These are phyloP conservation scores for Perca fluviatilis DNA, from an alignment of 2,113 vertebrate species.

Conservation along the genomic window DNA sequence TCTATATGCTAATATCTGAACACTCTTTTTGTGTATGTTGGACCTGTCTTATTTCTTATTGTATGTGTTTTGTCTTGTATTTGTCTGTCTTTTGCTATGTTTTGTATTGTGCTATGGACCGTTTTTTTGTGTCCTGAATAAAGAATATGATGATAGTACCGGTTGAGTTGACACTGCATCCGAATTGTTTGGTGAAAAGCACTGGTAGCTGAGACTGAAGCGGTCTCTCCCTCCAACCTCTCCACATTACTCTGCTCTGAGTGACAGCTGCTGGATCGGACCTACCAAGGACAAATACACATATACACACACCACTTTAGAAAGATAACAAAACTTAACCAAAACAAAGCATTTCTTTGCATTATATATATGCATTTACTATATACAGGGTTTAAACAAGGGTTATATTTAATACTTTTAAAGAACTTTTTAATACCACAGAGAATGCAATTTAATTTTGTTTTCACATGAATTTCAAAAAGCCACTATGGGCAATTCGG, in stretches of 20 bases:
- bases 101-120: too few relatives aligned
- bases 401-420: background rate
- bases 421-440: background rate
- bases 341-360: background rate
- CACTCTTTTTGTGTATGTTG: too few relatives aligned
- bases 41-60: too few relatives aligned
- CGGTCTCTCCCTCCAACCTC: conserved; percentile 9
- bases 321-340: background rate
- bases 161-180: conserved; percentile 37
- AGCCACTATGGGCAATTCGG: background rate
- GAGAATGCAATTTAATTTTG: background rate
- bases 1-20: too few relatives aligned
- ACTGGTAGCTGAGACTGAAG: conserved; percentile 6
- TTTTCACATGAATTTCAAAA: background rate
- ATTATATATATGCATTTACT: background rate
- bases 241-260: conserved; percentile 27
- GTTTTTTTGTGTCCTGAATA: too few relatives aligned
- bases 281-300: conserved; percentile 46
- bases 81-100: too few relatives aligned
- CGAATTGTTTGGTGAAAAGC: conserved; percentile 23
- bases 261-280: conserved; percentile 42
- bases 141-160: conserved; percentile 41
- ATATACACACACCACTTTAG: background rate
- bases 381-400: background rate
- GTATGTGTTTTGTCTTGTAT: too few relatives aligned